These are phyloP conservation scores for Gambusia affinis DNA, from an alignment of 2,113 vertebrate genomes.

Conservation along the genomic window DNA sequence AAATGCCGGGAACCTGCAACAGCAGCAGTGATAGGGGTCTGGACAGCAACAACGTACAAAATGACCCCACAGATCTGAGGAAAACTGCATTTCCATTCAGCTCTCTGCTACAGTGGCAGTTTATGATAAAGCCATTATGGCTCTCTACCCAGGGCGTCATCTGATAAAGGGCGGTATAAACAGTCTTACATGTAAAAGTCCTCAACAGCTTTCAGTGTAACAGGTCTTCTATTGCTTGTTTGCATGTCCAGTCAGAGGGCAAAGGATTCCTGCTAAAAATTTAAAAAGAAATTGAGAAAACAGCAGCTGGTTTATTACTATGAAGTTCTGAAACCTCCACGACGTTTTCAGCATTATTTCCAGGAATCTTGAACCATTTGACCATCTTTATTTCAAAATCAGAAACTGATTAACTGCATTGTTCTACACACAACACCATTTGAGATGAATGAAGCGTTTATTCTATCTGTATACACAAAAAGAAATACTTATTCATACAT, in stretches of 20 bases:
- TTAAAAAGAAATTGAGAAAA: too few species aligned
- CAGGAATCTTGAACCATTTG: too few species aligned
- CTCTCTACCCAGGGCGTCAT: not conserved
- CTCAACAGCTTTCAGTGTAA: not conserved
- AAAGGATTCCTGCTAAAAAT: not conserved
- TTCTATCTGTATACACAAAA: too few species aligned
- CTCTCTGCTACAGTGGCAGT: not conserved
- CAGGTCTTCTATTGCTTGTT: not conserved
- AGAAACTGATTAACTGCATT: too few species aligned
- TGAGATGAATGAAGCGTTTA: too few species aligned
- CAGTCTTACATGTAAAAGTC: not conserved
- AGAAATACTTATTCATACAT: too few species aligned
- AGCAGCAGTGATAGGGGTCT: conserved; percentile 1
- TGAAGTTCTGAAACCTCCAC: too few species aligned
- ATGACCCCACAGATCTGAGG: not conserved
- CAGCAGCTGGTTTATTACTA: too few species aligned
- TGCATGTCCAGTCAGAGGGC: not conserved
- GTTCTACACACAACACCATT: too few species aligned
- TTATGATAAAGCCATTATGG: not conserved
- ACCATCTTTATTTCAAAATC: too few species aligned
- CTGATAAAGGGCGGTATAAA: not conserved
- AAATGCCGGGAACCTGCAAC: conserved; percentile 12
- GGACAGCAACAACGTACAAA: not conserved
- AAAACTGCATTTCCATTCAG: not conserved
- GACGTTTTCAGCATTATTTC: too few species aligned